Evolutionary conservation across 2,113 vertebrate genomes (phyloP).

Genomic region (Brienomyrus brachyistius): DNA sequence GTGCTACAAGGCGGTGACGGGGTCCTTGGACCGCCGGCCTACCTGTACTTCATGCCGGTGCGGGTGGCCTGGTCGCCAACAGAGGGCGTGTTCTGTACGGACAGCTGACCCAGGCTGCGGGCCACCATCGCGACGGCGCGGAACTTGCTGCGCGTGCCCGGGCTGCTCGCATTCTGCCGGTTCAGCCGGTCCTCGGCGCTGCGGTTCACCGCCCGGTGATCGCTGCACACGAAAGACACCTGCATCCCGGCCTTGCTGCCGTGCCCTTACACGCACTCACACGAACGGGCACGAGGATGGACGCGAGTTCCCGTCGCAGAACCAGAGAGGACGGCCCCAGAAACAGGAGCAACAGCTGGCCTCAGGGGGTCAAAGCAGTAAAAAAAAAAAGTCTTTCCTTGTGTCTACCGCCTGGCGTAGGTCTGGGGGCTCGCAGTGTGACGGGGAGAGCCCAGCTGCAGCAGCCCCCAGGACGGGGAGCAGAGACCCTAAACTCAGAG

Average conservation of each 20-base stretch:
- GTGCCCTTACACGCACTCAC: neutral
- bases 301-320: neutral
- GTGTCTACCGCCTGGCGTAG: neutral
- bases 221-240: constrained; percentile 90
- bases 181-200: constrained; percentile 79
- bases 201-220: constrained; percentile 81
- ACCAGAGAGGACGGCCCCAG: neutral
- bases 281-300: neutral
- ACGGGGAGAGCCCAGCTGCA: neutral
- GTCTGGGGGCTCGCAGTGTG: neutral
- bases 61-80: constrained; percentile 68
- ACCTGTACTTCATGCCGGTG: constrained; percentile 94
- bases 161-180: constrained; percentile 80
- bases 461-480: neutral
- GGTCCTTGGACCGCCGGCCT: constrained; percentile 40
- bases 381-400: neutral
- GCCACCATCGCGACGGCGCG: constrained; percentile 89
- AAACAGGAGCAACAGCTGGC: neutral
- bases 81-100: constrained; percentile 71
- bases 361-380: neutral
- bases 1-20: neutral
- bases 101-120: constrained; percentile 86
- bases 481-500: neutral
- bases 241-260: constrained; percentile 65
- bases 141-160: constrained; percentile 81